Evolutionary conservation across 2,113 vertebrate species (phyloP), one percentile per base, ranked within the genome.

Genomic region (Rhynchomys soricoides): DNA sequence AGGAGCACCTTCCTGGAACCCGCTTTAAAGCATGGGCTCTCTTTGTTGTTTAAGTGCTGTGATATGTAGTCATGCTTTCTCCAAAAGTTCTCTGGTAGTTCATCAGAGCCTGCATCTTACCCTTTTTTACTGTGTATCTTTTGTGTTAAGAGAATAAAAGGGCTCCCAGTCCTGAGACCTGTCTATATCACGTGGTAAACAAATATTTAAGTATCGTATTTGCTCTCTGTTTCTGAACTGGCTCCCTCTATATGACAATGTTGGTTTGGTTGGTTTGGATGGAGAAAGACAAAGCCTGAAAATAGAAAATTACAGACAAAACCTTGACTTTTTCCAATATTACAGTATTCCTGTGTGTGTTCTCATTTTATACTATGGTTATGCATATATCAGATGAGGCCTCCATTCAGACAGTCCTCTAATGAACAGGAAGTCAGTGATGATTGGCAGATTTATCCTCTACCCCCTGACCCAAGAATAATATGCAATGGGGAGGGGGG

Each of bases 171-270:
- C 83, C 74, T 73, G 62, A 93, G 52, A 9, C 74, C 26, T 52
- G 40, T 40, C 93, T 90, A 92, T 79, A 45, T 43, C 40, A 89
- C 68, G 57, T 26, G 15, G 22, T n/a, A 59, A 73, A 68, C 16
- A 94, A 83, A 91, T 64, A 81, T 66, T 90, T 93, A 57, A 62
- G 26, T 59, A n/a, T 55, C 62, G n/a, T 89, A 85, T 88, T 83
- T 93, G 19, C 37, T 95, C 12, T 93, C 85, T 37, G 31, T 96
- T 64, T 87, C 48, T 95, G 43, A 87, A 50, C 26, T 31, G 43
- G 29, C n/a, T 62, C 43, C 45, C 66, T 70, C 17, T 17, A 31
- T 73, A 22, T 77, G 86, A 59, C n/a, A 62, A 22, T 62, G 52
- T 52, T 59, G 79, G 73, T 75, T 77, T 95, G 45, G 43, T 86